Conservation (phyloP, 1,140 invertebrate genomes). For the Agraylea sexmaculata region DNA sequence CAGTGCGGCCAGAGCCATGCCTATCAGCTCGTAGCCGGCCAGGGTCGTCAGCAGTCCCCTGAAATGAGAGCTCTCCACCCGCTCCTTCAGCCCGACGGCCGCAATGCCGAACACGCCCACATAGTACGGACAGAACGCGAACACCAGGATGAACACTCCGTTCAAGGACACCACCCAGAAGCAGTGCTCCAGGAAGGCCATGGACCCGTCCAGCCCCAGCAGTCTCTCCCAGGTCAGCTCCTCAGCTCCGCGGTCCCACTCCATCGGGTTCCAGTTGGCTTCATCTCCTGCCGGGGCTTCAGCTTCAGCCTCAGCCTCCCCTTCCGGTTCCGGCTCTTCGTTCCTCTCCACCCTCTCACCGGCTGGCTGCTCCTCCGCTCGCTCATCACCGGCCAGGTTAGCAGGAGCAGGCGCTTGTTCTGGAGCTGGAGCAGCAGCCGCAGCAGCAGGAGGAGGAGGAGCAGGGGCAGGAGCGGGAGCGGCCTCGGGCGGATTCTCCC, state of each 20-base stretch:
- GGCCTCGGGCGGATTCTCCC: slow-evolving; percentile 42
- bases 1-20: slow-evolving; percentile 68
- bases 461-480: slow-evolving; percentile 22
- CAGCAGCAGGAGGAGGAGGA: slow-evolving; percentile 25
- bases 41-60: slow-evolving; percentile 87
- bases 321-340: slow-evolving; percentile 29
- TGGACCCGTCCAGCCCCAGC: slow-evolving; percentile 90
- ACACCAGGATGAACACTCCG: slow-evolving; percentile 87
- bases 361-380: slow-evolving; percentile 23
- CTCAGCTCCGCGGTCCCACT: slow-evolving; percentile 95
- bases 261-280: slow-evolving; percentile 95
- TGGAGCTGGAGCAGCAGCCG: slow-evolving; percentile 29
- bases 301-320: slow-evolving; percentile 29
- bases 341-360: slow-evolving; percentile 17
- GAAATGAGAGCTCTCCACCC: slow-evolving; percentile 68
- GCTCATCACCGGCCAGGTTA: slow-evolving; percentile 5
- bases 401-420: slow-evolving; percentile 21
- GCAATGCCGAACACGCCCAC: slow-evolving; percentile 79
- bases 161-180: slow-evolving; percentile 98
- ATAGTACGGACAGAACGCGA: slow-evolving; percentile 93
- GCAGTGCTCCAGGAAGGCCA: slow-evolving; percentile 95
- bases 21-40: slow-evolving; percentile 86
- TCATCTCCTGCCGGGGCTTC: slow-evolving; percentile 61
- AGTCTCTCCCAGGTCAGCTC: slow-evolving; percentile 97
- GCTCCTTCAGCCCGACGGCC: slow-evolving; percentile 49